phyloP scores from a whole-genome alignment of 2,888 invertebrate genomes.

The Clanis bilineata region DNA sequence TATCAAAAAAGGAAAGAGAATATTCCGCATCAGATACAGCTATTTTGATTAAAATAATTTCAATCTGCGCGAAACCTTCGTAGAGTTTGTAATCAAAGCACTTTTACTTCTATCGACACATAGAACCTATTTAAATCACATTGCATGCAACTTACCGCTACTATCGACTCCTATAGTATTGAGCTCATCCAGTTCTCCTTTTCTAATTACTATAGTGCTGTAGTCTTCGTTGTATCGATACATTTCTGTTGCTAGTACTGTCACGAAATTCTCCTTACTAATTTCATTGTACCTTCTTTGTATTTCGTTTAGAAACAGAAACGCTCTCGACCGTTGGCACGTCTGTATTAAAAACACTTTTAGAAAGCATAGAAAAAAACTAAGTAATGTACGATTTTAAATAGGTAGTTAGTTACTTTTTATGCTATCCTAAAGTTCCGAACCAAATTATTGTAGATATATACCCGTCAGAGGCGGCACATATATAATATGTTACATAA shows the following conservation, averaged over 20 bases:
- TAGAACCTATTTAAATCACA: background rate
- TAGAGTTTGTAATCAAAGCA: too few species aligned
- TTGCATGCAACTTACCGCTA: slow-evolving; percentile 85
- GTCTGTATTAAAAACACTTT: slow-evolving; percentile 88
- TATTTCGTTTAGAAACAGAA: slow-evolving; percentile 93
- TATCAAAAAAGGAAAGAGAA: too few species aligned
- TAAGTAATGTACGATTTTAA: background rate
- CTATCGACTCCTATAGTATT: slow-evolving; percentile 97
- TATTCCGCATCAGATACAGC: too few species aligned
- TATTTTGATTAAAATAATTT: too few species aligned
- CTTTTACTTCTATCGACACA: too few species aligned
- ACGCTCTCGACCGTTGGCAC: slow-evolving; percentile 95
- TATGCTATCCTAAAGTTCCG: too few species aligned
- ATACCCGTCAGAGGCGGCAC: too few species aligned
- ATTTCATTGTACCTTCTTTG: slow-evolving; percentile 91
- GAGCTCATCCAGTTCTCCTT: slow-evolving; percentile 94
- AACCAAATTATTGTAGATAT: too few species aligned
- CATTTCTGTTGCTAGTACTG: slow-evolving; percentile 92
- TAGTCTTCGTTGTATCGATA: slow-evolving; percentile 93
- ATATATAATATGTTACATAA: too few species aligned
- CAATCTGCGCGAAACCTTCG: too few species aligned
- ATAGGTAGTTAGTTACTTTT: background rate
- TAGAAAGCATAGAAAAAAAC: too few species aligned
- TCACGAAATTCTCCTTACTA: slow-evolving; percentile 92
- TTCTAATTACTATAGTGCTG: slow-evolving; percentile 90